These are phyloP conservation scores for Chloroceryle amazona DNA, from an alignment of 2,797 vertebrate genomes.

Conservation along the genomic window DNA sequence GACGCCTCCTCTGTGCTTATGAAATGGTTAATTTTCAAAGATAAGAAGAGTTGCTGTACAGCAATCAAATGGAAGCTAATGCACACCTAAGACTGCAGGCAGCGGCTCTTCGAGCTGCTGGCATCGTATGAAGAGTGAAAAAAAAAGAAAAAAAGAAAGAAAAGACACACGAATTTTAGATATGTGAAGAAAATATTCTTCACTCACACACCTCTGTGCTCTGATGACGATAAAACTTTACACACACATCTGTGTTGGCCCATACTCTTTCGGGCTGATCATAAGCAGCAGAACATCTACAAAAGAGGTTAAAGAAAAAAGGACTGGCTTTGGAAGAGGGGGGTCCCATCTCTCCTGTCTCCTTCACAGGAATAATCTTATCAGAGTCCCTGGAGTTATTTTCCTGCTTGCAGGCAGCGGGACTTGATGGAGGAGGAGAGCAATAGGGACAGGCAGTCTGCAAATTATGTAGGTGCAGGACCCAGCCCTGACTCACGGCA, in stretches of 20 bases:
- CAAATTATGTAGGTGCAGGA: neutral
- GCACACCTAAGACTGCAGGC: slow-evolving; percentile 48
- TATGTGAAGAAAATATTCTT: neutral
- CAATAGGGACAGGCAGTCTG: neutral
- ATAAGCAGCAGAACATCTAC: accelerated
- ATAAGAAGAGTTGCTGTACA: slow-evolving; percentile 58
- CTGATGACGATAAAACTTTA: neutral
- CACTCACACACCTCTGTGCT: neutral
- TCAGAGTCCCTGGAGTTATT: neutral
- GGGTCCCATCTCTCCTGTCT: neutral
- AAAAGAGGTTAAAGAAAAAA: neutral
- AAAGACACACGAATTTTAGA: neutral
- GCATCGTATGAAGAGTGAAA: accelerated
- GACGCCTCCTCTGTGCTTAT: slow-evolving; percentile 14
- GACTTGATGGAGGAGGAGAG: slow-evolving; percentile 14
- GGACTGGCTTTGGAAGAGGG: neutral
- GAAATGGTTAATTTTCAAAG: slow-evolving; percentile 71
- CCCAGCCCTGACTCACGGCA: neutral
- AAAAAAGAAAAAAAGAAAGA: neutral
- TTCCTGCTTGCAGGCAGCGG: neutral
- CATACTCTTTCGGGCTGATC: neutral
- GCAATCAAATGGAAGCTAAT: slow-evolving; percentile 61
- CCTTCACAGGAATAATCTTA: neutral
- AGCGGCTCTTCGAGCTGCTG: neutral
- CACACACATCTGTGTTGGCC: neutral